These are phyloP conservation scores for Linyphia triangularis DNA, from an alignment of 2,888 invertebrate genomes.

Conservation along the genomic window DNA sequence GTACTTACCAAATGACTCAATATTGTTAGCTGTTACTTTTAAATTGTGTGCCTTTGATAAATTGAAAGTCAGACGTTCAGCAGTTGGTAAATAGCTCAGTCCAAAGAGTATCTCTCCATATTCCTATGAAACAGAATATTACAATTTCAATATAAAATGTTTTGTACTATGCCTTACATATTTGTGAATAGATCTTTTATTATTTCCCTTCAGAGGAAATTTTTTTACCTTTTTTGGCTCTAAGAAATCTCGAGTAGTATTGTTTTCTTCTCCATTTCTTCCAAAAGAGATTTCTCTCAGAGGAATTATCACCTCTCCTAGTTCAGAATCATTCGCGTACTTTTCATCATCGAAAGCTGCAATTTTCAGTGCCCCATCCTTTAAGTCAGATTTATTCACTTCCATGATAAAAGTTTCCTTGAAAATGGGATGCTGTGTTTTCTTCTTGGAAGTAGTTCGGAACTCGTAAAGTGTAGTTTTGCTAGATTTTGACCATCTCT, in stretches of 20 bases:
- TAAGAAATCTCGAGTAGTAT: constrained; percentile 78
- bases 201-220: no score
- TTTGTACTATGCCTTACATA: no score
- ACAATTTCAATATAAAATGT: background rate
- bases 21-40: constrained; percentile 76
- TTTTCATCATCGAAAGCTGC: constrained; percentile 81
- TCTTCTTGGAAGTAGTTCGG: constrained; percentile 71
- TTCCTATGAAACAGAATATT: constrained; percentile 79
- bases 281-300: constrained; percentile 79
- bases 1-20: constrained; percentile 80
- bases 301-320: constrained; percentile 81
- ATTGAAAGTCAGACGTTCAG: constrained; percentile 81
- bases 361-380: constrained; percentile 81
- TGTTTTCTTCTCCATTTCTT: constrained; percentile 60
- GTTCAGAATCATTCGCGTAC: constrained; percentile 81
- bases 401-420: constrained; percentile 81
- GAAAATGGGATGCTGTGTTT: constrained; percentile 80
- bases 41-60: constrained; percentile 81
- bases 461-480: constrained; percentile 73
- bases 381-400: constrained; percentile 79
- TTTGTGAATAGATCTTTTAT: no score
- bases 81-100: constrained; percentile 81
- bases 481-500: constrained; percentile 70
- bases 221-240: constrained; percentile 80
- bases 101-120: constrained; percentile 81